Evolutionary conservation across 2,113 vertebrate genomes (phyloP), one percentile per base, ranked within the genome.

Genomic region (Struthidea cinerea): DNA sequence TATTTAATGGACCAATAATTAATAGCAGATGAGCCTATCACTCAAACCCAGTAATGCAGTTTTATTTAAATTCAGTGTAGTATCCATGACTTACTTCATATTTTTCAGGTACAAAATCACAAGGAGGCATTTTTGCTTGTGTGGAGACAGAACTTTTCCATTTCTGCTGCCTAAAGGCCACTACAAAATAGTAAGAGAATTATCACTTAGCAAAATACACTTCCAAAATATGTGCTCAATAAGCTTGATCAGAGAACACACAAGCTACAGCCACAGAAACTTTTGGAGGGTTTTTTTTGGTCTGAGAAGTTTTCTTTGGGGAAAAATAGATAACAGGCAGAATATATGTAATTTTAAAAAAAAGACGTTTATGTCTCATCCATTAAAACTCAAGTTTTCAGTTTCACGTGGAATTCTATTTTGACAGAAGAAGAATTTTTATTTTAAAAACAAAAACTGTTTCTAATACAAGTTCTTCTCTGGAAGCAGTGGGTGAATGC

Each of bases 111-210:
- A 84, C 96, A 94, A 99, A 99, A 96, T 97, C 97, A 87, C 99
- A 99, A 1, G 98, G 96, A n/a, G 99, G 99, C 99, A 99, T 99
- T 90, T 96, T 96, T 65, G 97, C 97, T 42, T 84, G 89, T 88
- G 17, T 55, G 79, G 96, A 96, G 35, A 82, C 73, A 23, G 60
- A 52, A 10, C 69, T 87, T 70, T 93, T 98, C 97, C 87, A 96
- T 81, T 64, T 91, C 87, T 98, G 98, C 70, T 98, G 97, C 97
- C 96, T 97, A 94, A 93, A 94, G 78, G 86, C 89, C 95, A 97
- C 98, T 98, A 87, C 28, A 52, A 80, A 87, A 95, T 27, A 85
- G 44, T 84, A 93, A 50, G 3, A 92, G 50, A 42, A 61, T 80
- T 59, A 91, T 15, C 16, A 37, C 11, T 32, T 41, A 37, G 8